Base-by-base conservation (phyloP, 1,140 invertebrate species). In the Panagrolaimus sp. region DNA sequence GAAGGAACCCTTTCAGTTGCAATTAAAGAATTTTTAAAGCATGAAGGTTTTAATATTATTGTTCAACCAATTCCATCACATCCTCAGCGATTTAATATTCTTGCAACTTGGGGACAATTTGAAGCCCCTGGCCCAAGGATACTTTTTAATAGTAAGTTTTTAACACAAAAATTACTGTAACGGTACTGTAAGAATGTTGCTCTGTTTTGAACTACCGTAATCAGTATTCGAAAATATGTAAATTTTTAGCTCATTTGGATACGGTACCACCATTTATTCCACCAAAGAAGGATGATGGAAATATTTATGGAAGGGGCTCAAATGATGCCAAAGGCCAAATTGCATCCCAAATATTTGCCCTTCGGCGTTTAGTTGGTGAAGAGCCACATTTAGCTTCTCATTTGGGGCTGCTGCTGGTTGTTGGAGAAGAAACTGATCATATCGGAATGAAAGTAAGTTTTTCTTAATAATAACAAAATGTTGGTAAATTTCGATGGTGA, bases 301-400 rank as follows among this genome's bases (percentile, higher is more conserved):
- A 70, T 44, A 71, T 79, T 32, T 74, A 73, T 58, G 77, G 77
- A 47, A 69, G 78, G 10, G 77, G 77, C 45, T 71, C 69, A 14
- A 77, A 77, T 28, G 77, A 79, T 69, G 77, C 77, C 17, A 79
- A 79, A 71, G 77, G 76, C 28, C 77, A 79, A 67, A 45, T 79
- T 44, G 77, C 78, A 17, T 46, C 66, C 15, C 78, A 78, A 76
- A 78, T 80, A 21, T 70, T 73, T 32, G 77, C 77, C 3, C 68
- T 78, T 15, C 62, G 66, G 45, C 43, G 55, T 44, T 43, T 79
- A 9, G 55, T 58, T n/a, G 62, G 63, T 4, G 62, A 77, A 15
- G 26, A 69, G 14, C 70, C 70, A 38, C 65, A 72, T 58, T n/a
- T 77, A 9, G 75, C 67, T 7, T 62, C 70, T 9, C 44, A 80